Evolutionary conservation across 2,797 vertebrate species (phyloP), one percentile per base, ranked within the genome.

Genomic region (Crocidura indochinensis): DNA sequence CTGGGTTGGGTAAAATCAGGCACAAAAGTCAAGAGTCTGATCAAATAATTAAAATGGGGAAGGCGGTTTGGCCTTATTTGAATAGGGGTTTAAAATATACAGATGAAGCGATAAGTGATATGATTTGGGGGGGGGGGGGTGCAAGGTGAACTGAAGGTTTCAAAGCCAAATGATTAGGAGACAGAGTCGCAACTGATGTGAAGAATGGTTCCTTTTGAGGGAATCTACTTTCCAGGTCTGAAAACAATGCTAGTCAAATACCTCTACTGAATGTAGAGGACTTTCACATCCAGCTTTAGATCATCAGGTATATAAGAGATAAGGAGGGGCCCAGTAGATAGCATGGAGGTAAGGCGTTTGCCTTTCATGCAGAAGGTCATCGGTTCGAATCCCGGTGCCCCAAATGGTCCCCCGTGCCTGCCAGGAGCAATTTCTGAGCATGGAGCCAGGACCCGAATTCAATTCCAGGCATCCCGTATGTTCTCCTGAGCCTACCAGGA

Each of bases 61-160:
- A 49, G 24, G 0, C 49, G 12, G 0, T 8, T 15, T 64, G 27
- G 47, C 67, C 51, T 64, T 3, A 82, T 26, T 67, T 17, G 82
- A 53, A 11, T 27, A 68, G 44, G 76, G 29, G 90, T 62, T 87
- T 3, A 80, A 9, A 79, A 68, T 22, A 76, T 3, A 53, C 11
- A 72, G 11, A 82, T 10, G n/a, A 38, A 38, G 19, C 4, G 62
- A 74, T 71, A 65, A 74, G 69, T 74, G 5, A 31, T 1, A 24
- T 65, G 26, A 8, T 26, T n/a, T n/a, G n/a, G 49, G 29, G 51
- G n/a, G 81, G 26, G 78, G 3, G 91, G 11, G 88, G 2, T 1
- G 71, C 31, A 87, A 80, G 27, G 53, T 44, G 10, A 27, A 94
- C 14, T 69, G 51, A 78, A 78, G 19, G 15, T 24, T 80, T 87